Conservation (phyloP, 2,888 invertebrate genomes). For the Chymomyza procnemis region DNA sequence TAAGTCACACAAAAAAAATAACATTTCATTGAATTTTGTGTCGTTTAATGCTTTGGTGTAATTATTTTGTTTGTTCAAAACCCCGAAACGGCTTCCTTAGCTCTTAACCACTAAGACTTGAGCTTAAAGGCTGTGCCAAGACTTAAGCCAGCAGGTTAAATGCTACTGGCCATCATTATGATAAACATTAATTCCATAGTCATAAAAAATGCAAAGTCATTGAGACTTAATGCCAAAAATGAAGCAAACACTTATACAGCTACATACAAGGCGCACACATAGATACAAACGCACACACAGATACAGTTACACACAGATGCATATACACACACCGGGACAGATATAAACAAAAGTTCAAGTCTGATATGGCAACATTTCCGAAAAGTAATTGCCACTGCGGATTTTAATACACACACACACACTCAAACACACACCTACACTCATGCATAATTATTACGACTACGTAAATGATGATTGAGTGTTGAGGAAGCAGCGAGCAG, state of each 20-base stretch:
- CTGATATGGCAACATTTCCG: constrained; percentile 50
- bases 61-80: background rate
- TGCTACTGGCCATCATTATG: constrained; percentile 39
- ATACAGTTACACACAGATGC: constrained; percentile 18
- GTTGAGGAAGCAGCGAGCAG: background rate
- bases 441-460: constrained; percentile 39
- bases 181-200: constrained; percentile 29
- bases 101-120: constrained; percentile 9
- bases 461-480: background rate
- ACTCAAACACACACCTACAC: constrained; percentile 15
- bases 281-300: background rate
- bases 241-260: constrained; percentile 30
- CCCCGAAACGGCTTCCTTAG: background rate
- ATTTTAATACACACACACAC: constrained; percentile 17
- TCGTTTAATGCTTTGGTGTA: background rate
- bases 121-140: background rate
- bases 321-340: too few relatives aligned
- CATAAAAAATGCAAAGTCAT: constrained; percentile 33
- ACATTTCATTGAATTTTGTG: background rate
- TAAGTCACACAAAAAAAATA: background rate
- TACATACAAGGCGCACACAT: constrained; percentile 10
- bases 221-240: constrained; percentile 12
- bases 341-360: constrained; percentile 44
- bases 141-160: background rate
- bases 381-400: constrained; percentile 54